A percentile compares a stretch with the other conserved stretches of the same genome.
Evolutionary conservation across 2,888 invertebrate genomes (phyloP).

Genomic region (Mamestra brassicae): DNA sequence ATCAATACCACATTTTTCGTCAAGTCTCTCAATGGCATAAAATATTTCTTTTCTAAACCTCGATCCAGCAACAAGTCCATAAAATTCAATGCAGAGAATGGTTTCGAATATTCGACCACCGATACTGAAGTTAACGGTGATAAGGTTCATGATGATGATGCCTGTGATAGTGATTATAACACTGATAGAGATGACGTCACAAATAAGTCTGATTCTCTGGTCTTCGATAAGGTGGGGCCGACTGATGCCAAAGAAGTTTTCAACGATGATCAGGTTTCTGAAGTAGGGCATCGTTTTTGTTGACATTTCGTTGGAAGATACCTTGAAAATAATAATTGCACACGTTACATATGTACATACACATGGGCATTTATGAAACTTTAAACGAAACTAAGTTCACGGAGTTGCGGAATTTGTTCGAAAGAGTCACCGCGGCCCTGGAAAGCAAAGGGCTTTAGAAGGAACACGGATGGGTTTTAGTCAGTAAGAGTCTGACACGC

Average conservation of each 20-base stretch:
- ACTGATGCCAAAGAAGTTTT: slow-evolving; percentile 77
- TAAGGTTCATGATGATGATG: slow-evolving; percentile 63
- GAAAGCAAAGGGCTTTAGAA: no score
- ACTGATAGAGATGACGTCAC: slow-evolving; percentile 67
- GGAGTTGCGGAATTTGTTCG: no score
- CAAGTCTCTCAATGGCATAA: slow-evolving; percentile 69
- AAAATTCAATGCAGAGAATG: slow-evolving; percentile 64
- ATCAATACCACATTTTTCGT: slow-evolving; percentile 73
- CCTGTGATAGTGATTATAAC: slow-evolving; percentile 45
- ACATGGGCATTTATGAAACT: not conserved
- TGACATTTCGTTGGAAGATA: slow-evolving; percentile 7
- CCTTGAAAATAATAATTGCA: not conserved
- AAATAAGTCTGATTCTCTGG: slow-evolving; percentile 59
- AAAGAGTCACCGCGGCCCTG: no score
- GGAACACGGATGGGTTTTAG: no score
- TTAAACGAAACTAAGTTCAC: no score
- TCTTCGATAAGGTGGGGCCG: slow-evolving; percentile 72
- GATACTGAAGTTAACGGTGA: slow-evolving; percentile 43
- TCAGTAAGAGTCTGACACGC: no score
- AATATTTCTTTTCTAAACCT: slow-evolving; percentile 64
- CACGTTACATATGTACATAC: no score
- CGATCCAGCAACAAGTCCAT: slow-evolving; percentile 63
- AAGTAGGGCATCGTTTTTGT: slow-evolving; percentile 64
- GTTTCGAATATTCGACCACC: slow-evolving; percentile 59
- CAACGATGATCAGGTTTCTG: slow-evolving; percentile 70